phyloP scores from a whole-genome alignment of 2,888 invertebrate genomes.

The Microplitis deprimator region DNA sequence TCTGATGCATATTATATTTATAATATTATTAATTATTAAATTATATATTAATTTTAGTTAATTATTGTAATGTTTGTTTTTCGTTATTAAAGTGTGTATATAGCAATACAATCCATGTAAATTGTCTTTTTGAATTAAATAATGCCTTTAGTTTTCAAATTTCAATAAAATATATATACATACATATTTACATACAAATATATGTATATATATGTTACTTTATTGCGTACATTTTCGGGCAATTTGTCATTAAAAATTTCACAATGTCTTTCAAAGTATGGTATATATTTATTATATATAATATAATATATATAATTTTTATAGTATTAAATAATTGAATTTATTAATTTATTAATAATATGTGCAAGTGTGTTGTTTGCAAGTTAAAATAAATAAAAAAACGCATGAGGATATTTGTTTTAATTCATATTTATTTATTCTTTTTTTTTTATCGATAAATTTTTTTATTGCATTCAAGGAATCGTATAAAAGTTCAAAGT shows the following conservation, averaged over 20 bases:
- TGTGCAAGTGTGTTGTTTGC: conserved; percentile 12
- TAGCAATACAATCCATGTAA: conserved; percentile 63
- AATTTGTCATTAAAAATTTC: too few relatives aligned
- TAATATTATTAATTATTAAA: conserved; percentile 59
- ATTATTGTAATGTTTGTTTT: conserved; percentile 70
- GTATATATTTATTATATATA: not conserved
- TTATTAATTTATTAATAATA: not conserved
- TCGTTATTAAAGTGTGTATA: conserved; percentile 72
- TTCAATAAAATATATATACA: not conserved
- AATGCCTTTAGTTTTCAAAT: conserved; percentile 5
- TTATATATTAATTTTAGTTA: not conserved
- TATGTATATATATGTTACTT: too few relatives aligned
- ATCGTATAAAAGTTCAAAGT: not conserved
- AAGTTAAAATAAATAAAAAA: too few relatives aligned
- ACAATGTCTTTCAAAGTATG: too few relatives aligned
- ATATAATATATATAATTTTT: conserved; percentile 17
- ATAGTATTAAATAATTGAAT: not conserved
- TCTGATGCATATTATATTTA: conserved; percentile 65
- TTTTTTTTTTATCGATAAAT: not conserved
- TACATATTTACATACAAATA: not conserved
- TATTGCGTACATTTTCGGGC: too few relatives aligned
- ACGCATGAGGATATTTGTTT: too few relatives aligned
- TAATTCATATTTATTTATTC: not conserved
- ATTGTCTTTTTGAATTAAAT: conserved; percentile 18
- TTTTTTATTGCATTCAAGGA: not conserved